Conservation (phyloP, 2,797 vertebrate genomes). For the Hippoglossus hippoglossus region DNA sequence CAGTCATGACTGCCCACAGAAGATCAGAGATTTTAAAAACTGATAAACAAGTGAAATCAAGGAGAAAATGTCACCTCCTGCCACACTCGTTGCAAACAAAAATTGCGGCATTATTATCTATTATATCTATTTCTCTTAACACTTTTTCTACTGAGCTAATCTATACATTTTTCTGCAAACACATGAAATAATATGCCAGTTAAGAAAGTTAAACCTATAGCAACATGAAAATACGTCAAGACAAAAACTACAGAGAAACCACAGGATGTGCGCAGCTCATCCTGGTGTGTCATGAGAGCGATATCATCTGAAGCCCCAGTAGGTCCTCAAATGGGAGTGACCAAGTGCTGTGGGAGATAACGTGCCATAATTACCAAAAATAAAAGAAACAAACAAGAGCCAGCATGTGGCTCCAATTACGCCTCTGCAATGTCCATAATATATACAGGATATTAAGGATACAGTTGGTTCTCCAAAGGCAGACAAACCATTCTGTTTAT, state of each 20-base stretch:
- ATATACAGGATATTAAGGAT: not conserved
- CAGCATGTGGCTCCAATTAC: conserved; percentile 33
- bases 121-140: not conserved
- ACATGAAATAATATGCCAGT: not conserved
- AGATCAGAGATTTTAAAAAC: too few relatives aligned
- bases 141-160: not conserved
- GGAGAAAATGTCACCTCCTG: not conserved
- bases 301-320: conserved; percentile 56
- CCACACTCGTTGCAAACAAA: not conserved
- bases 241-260: not conserved
- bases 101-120: not conserved
- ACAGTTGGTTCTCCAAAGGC: not conserved
- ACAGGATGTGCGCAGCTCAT: conserved; percentile 64
- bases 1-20: not conserved
- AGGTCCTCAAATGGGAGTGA: conserved; percentile 54
- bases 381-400: conserved; percentile 45
- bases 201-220: not conserved
- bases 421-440: not conserved
- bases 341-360: conserved; percentile 57
- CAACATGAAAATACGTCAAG: not conserved
- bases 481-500: not conserved
- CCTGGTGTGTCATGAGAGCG: conserved; percentile 38
- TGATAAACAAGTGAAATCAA: not conserved
- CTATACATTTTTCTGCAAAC: not conserved
- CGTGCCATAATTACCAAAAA: conserved; percentile 35